Evolutionary conservation across 2,113 vertebrate species (phyloP), one percentile per base, ranked within the genome.

Genomic region (Ctenomys sociabilis): DNA sequence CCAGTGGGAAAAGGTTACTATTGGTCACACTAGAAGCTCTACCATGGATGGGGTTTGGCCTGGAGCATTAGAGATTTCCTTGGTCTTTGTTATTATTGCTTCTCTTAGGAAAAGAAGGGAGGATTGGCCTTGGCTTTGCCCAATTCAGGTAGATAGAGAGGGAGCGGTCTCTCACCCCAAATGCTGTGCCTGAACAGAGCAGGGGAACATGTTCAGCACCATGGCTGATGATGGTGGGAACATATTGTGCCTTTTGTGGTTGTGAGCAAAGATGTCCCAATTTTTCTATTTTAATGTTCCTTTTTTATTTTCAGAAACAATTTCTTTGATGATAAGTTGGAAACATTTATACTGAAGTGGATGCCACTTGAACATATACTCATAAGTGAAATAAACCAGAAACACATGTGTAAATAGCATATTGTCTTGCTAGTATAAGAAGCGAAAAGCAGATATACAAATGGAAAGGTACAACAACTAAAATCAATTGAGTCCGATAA

Each of bases 291-390:
- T n/a, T n/a, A n/a, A n/a, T n/a, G n/a, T n/a, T n/a, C n/a, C n/a
- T n/a, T n/a, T 49, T 82, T 2, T 52, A 66, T 66, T 93, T 37
- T 83, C n/a, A 52, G n/a, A 61, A 75, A 70, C 68, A 85, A n/a
- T 70, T 77, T 59, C 9, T 43, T 64, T 82, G 66, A 54, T 86
- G 32, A 70, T n/a, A n/a, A n/a, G n/a, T n/a, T n/a, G n/a, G n/a
- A n/a, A n/a, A n/a, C n/a, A n/a, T n/a, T n/a, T n/a, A n/a, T n/a
- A n/a, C n/a, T n/a, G n/a, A n/a, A n/a, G n/a, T n/a, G n/a, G n/a
- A n/a, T n/a, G n/a, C n/a, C n/a, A n/a, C n/a, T n/a, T n/a, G n/a
- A n/a, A n/a, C n/a, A n/a, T n/a, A n/a, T n/a, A n/a, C n/a, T n/a
- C n/a, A n/a, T n/a, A n/a, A n/a, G n/a, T n/a, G n/a, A n/a, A n/a